phyloP scores from a whole-genome alignment of 2,797 vertebrate genomes.

The Xerus rutilus region DNA sequence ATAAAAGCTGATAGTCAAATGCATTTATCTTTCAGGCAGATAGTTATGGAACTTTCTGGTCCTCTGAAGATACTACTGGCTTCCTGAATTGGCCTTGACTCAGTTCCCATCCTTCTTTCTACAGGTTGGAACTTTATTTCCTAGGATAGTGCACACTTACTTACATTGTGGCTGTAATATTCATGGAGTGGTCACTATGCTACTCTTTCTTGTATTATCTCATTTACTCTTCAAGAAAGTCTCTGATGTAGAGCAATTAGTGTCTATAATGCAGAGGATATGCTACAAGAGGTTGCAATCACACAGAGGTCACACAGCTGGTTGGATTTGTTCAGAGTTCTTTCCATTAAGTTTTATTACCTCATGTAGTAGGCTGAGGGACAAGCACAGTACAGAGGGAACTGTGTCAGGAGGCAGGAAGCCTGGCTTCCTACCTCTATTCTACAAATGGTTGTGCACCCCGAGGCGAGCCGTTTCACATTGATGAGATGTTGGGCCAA shows the following conservation, averaged over 20 bases:
- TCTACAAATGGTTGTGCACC: neutral
- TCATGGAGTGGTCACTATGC: neutral
- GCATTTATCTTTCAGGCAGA: slow-evolving; percentile 42
- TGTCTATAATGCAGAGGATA: neutral
- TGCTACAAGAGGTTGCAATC: neutral
- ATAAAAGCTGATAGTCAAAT: slow-evolving; percentile 39
- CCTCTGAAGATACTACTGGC: neutral
- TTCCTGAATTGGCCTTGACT: neutral
- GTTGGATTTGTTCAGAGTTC: neutral
- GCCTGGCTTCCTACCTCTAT: neutral
- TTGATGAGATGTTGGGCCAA: neutral
- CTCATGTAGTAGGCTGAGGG: neutral
- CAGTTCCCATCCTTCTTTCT: neutral
- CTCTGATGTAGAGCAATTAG: neutral
- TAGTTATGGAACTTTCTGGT: neutral
- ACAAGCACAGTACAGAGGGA: neutral
- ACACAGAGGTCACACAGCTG: neutral
- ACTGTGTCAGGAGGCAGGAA: neutral
- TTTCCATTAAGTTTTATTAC: neutral
- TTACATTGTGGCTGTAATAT: neutral
- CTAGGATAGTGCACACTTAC: neutral
- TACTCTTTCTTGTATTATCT: neutral
- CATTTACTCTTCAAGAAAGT: neutral
- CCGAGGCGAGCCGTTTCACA: neutral
- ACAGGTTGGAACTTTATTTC: neutral